Evolutionary conservation across 2,113 vertebrate genomes (phyloP).

Genomic region (rabbit (Oryctolagus cuniculus)): DNA sequence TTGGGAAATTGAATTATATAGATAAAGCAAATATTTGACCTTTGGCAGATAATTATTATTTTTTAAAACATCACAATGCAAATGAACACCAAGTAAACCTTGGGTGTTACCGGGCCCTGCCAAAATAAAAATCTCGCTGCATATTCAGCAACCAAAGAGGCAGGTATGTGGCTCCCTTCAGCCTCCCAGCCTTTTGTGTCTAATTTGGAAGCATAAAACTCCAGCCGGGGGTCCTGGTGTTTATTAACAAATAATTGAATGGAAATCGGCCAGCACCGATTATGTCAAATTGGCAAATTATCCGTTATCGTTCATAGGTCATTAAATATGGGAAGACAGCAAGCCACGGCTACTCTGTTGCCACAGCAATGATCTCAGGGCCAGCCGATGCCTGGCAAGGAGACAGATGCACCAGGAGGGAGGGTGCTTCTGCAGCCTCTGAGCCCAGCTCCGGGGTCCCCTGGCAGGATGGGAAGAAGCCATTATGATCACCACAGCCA

Average conservation of each 20-base stretch:
- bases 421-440: fast-evolving
- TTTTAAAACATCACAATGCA: constrained; percentile 86
- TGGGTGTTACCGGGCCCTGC: constrained; percentile 60
- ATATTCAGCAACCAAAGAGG: constrained; percentile 65
- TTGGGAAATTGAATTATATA: constrained; percentile 92
- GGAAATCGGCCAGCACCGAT: constrained; percentile 72
- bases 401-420: background rate
- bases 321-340: constrained; percentile 79
- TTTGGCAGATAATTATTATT: constrained; percentile 90
- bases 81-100: constrained; percentile 85
- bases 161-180: constrained; percentile 50
- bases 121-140: constrained; percentile 78
- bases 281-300: constrained; percentile 78
- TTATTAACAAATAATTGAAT: constrained; percentile 85
- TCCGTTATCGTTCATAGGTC: constrained; percentile 72
- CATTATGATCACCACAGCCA: fast-evolving
- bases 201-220: constrained; percentile 73
- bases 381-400: constrained; percentile 44
- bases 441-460: background rate
- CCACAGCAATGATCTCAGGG: constrained; percentile 40
- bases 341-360: constrained; percentile 17
- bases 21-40: constrained; percentile 93
- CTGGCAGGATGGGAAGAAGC: background rate
- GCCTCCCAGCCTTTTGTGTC: constrained; percentile 59
- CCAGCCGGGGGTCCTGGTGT: constrained; percentile 59